Evolutionary conservation across 2,888 invertebrate genomes (phyloP), one percentile per base, ranked within the genome.

Genomic region (Tiliacea citrago): DNA sequence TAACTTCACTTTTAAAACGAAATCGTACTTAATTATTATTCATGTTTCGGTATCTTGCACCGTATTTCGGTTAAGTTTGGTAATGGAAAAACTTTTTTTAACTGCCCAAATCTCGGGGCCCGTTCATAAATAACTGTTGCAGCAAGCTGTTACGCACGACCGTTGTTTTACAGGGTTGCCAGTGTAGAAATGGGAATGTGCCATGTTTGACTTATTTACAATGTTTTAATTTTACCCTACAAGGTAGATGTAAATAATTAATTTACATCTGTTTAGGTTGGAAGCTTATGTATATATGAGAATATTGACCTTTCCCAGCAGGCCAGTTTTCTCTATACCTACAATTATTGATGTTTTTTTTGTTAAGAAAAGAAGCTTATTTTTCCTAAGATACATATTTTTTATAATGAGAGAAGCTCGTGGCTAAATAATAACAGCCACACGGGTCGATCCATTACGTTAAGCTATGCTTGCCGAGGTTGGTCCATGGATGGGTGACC

Each of bases 141-240:
- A 88, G 92, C 95, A 95, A 95, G 95, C 95, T 96, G 96, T 95
- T 96, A 94, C 96, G 96, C 96, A 95, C 95, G 95, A 90, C 86
- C 91, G 90, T 90, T 90, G 88, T 88, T 89, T 89, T 91, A 89
- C 86, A 51, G 82, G 65, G 87, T 79, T 85, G 72, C 87, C 78
- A 85, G 77, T 16, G 58, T 12, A 61, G 29, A 71, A 73, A 61
- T 78, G 7, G 18, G 53, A 82, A 82, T 51, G 29, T 69, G 45
- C 67, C 69, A 61, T 47, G 12, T 62, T 63, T 85, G 47, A 73
- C 69, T 47, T 71, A 73, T 67, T 77, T 73, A 65, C 66, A 12
- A 65, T 68, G 35, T 61, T 75, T 70, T 81, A 61, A 80, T 83
- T 68, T 60, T 58, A 4, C 45, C 1, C 1, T 18, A 9, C 16